A percentile compares a stretch with the other conserved stretches of the same genome.
phyloP scores from a whole-genome alignment of 2,113 vertebrate species.

The Prunella fulvescens region DNA sequence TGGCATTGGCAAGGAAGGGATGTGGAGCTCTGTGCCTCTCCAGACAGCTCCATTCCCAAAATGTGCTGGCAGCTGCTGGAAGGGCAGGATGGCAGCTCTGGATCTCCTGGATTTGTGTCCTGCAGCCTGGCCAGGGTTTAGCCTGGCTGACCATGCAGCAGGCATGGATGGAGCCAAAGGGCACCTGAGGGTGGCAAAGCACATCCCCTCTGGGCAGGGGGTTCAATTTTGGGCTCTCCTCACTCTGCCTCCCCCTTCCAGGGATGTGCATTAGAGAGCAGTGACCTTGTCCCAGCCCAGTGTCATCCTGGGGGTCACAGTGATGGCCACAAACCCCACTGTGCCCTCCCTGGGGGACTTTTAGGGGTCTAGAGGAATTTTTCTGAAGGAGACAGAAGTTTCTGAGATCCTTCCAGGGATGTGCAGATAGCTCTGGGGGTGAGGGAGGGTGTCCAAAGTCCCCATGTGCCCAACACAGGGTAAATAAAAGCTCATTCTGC shows the following conservation, averaged over 20 bases:
- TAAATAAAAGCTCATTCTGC: not conserved
- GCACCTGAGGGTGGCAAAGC: not conserved
- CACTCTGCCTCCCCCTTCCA: not conserved
- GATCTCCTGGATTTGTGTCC: not conserved
- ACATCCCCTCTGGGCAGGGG: fast-evolving
- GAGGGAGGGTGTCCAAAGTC: not conserved
- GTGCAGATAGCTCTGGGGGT: not conserved
- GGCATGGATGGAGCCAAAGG: fast-evolving
- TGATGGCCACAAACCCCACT: not conserved
- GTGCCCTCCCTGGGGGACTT: not conserved
- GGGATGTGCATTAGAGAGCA: not conserved
- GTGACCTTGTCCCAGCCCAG: not conserved
- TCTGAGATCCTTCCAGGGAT: not conserved
- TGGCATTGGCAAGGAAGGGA: not conserved
- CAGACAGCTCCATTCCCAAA: not conserved
- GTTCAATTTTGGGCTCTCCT: not conserved
- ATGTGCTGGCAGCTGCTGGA: not conserved
- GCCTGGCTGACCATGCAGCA: fast-evolving
- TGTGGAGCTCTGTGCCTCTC: not conserved
- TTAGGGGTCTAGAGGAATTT: not conserved
- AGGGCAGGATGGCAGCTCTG: not conserved
- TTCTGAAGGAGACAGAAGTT: not conserved
- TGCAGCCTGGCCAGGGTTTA: not conserved
- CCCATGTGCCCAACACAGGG: not conserved
- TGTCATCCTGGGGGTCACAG: not conserved